A percentile compares a stretch with the other conserved stretches of the same genome.
Evolutionary conservation across 2,888 invertebrate genomes (phyloP).

Genomic region (Andrena minutula): DNA sequence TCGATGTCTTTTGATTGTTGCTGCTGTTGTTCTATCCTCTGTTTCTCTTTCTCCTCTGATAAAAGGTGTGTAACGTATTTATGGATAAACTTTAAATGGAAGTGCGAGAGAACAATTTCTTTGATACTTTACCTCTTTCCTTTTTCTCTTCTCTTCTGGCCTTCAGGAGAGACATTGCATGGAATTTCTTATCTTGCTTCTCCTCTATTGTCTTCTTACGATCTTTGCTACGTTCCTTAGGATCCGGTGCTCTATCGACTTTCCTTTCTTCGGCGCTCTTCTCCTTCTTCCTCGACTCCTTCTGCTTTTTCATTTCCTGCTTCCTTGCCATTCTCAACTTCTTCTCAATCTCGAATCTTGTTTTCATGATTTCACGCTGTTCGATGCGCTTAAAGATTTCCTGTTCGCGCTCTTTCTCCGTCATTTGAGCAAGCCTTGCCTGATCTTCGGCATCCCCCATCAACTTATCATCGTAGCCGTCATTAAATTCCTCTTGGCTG

Average conservation of each 20-base stretch:
- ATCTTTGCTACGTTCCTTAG: conserved; percentile 93
- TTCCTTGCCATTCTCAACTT: conserved; percentile 94
- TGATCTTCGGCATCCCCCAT: conserved; percentile 99
- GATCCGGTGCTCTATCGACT: conserved; percentile 86
- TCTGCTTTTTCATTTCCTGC: conserved; percentile 89
- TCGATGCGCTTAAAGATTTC: conserved; percentile 99
- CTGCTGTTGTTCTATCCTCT: conserved; percentile 85
- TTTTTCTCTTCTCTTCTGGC: conserved; percentile 96
- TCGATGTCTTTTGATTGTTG: conserved; percentile 84
- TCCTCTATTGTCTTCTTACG: conserved; percentile 96
- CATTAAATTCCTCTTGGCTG: conserved; percentile 95
- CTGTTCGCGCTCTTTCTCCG: conserved; percentile 98
- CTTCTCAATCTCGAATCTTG: conserved; percentile 97
- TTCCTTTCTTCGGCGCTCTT: conserved; percentile 87
- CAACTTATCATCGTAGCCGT: conserved; percentile 98
- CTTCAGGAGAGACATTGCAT: conserved; percentile 96
- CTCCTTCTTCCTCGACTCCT: conserved; percentile 84
- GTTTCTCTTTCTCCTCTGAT: conserved; percentile 85
- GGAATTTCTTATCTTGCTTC: conserved; percentile 94
- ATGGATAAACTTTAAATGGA: not conserved
- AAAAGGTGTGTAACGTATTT: conserved; percentile 23
- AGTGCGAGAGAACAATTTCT: not conserved
- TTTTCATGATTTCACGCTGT: conserved; percentile 96
- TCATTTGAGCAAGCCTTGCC: conserved; percentile 94
- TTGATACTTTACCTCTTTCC: conserved; percentile 86